phyloP scores from a whole-genome alignment of 1,140 invertebrate genomes.

The Lucilia sericata region DNA sequence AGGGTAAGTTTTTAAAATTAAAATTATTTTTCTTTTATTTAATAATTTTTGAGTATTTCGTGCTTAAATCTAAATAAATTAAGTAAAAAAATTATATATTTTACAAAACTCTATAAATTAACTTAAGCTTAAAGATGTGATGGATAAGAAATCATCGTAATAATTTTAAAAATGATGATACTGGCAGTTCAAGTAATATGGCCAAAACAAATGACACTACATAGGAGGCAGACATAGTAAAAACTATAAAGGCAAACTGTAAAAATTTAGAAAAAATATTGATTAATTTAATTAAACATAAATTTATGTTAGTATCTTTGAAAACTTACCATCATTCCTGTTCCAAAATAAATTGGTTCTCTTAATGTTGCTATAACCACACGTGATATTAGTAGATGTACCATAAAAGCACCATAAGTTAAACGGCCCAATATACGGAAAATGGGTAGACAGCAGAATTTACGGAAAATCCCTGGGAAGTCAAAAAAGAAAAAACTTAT shows the following conservation, averaged over 20 bases:
- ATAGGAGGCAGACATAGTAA: conserved; percentile 60
- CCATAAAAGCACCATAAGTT: conserved; percentile 63
- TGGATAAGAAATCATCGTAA: conserved; percentile 54
- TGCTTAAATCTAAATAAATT: not conserved
- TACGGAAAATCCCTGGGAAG: conserved; percentile 58
- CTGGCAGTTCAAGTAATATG: conserved; percentile 65
- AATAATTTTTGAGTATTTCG: not conserved
- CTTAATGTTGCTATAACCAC: conserved; percentile 59
- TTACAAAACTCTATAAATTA: not conserved
- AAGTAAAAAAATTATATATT: not conserved
- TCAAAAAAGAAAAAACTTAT: not conserved
- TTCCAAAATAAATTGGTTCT: conserved; percentile 60
- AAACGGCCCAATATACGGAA: conserved; percentile 63
- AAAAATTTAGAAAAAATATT: not conserved
- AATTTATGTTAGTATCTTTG: too few species aligned
- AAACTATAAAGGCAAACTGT: conserved; percentile 63
- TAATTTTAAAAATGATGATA: conserved; percentile 72
- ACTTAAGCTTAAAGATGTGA: not conserved
- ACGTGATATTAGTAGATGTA: conserved; percentile 59
- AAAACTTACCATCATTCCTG: conserved; percentile 59
- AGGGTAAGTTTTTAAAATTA: conserved; percentile 38
- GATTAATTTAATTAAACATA: not conserved
- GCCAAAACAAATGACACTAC: conserved; percentile 61
- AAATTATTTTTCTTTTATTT: conserved; percentile 28
- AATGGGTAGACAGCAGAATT: conserved; percentile 60